Base-by-base conservation (phyloP, 1,140 invertebrate genomes). In the Carcinoscorpius rotundicauda region DNA sequence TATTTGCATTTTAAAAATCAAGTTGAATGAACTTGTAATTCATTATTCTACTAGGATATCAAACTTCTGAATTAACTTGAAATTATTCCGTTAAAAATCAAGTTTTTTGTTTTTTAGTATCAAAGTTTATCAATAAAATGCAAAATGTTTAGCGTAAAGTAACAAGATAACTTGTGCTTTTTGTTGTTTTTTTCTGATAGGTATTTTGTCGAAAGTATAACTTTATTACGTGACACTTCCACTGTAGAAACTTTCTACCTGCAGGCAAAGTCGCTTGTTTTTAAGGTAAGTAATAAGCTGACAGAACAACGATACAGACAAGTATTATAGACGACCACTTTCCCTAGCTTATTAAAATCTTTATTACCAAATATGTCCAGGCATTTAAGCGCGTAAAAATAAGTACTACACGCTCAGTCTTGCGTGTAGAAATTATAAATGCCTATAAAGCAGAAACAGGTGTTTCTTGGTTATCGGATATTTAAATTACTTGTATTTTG, bases 201-300 rank as follows among this genome's bases (percentile, higher is more conserved):
- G 68, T 81, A 78, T 73, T 82, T 78, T 75, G 74, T 82, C 49
- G 80, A 82, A 67, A 79, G 74, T 60, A 78, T 82, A 56, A 74
- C 75, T 4, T 73, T 76, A 58, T 70, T 82, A 48, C 70, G 75
- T 59, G 80, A 81, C 66, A 76, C 73, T 50, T 70, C 75, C n/a
- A 81, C 80, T 48, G 78, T 82, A 29, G 81, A 82, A 72, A 73
- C 81, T 48, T 82, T 81, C 73, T 82, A 79, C 73, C 73, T 81
- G 56, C 81, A 82, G 71, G 78, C 81, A 11, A 79, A 78, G 71
- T 77, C 78, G 68, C 71, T 77, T 63, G 72, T 82, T 61, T 78
- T 75, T 70, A 81, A 78, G 76, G 80, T 81, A 72, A 75, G 74
- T 67, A 10, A 29, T 29, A 29, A 29, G 29, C 29, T 29, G 29